A percentile compares a stretch with the other conserved stretches of the same genome.
phyloP scores from a whole-genome alignment of 2,888 invertebrate species.

The Icerya purchasi region DNA sequence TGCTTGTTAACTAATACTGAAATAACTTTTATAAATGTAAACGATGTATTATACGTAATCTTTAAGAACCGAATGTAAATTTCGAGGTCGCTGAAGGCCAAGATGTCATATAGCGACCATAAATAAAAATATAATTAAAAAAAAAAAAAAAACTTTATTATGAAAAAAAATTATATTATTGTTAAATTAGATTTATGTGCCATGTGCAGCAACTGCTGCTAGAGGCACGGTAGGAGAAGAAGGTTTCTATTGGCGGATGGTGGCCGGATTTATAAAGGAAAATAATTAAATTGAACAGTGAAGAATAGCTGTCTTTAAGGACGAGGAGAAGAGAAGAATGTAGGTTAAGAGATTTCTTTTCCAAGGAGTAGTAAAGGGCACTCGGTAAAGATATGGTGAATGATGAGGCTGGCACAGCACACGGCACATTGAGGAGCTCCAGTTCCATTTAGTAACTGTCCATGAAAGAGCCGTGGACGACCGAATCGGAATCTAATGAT shows the following conservation, averaged over 20 bases:
- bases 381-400: no score
- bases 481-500: not conserved
- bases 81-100: no score
- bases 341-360: not conserved
- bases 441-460: not conserved
- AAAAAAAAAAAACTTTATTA: no score
- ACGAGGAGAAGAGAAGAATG: not conserved
- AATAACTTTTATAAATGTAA: no score
- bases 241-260: not conserved
- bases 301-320: not conserved
- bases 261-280: not conserved
- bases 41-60: no score
- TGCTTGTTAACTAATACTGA: no score
- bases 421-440: not conserved
- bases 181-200: not conserved
- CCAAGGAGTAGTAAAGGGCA: not conserved
- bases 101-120: no score
- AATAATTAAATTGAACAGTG: not conserved
- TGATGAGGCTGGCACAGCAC: no score
- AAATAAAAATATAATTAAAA: no score
- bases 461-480: not conserved
- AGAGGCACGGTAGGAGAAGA: not conserved
- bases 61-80: no score
- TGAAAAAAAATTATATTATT: no score
- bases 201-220: not conserved